Evolutionary conservation across 2,888 invertebrate species (phyloP), one percentile per base, ranked within the genome.

Genomic region (Drosophila rellima): DNA sequence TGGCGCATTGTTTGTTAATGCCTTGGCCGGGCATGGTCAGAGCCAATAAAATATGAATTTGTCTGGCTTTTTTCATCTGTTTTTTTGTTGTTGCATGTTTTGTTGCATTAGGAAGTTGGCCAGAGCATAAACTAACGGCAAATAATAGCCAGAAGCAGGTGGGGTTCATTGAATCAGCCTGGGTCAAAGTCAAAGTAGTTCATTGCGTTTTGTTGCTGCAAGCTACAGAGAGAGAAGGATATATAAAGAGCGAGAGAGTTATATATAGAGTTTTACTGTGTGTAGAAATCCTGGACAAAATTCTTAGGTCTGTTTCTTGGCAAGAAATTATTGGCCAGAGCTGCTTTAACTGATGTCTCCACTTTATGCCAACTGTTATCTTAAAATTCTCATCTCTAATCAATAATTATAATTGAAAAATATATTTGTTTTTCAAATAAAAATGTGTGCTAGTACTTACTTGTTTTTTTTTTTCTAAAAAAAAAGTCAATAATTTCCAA

Each of bases 31-130:
- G 55, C 78, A 67, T 60, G 89, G 82, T 70, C 88, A 69, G 80
- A 75, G 77, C 82, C 88, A 89, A 89, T 85, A 88, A 89, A 85
- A 89, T 85, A 85, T 89, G 89, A 85, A 85, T 85, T 83, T 83
- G 83, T 83, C 83, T 88, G 72, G 48, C 59, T 20, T 13, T 7
- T 55, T 55, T 20, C 29, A 35, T 23, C 23, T 17, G 2, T 11
- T 45, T 13, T 62, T 64, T 20, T 51, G 17, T 23, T 47, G n/a
- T 51, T 51, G 37, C 61, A 60, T 57, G 70, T 50, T 52, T 26
- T 17, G 44, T 54, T 63, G 82, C 69, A 78, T 54, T 70, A 54
- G 57, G 54, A 72, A 70, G 66, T 79, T 55, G 48, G 47, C 20
- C 57, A 50, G 65, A 51, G 82, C 68, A 54, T 52, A 60, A 60